phyloP scores from a whole-genome alignment of 2,797 vertebrate genomes.

The Enteromius fasciolatus region DNA sequence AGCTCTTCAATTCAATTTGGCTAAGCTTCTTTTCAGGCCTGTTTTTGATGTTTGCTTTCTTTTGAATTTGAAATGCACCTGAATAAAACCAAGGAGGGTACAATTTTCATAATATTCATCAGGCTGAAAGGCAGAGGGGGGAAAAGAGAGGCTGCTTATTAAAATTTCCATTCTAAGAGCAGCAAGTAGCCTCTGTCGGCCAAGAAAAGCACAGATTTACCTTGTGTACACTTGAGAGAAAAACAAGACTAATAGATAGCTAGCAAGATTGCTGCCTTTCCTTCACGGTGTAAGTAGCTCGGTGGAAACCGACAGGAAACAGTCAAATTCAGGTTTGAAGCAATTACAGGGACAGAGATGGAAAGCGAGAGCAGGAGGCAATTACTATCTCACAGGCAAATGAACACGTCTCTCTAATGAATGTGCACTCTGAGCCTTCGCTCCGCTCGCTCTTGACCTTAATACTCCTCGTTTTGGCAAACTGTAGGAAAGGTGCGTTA shows the following conservation, averaged over 20 bases:
- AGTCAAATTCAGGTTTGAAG: constrained; percentile 23
- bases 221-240: constrained; percentile 17
- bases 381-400: constrained; percentile 47
- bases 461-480: constrained; percentile 11
- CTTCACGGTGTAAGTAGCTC: constrained; percentile 9
- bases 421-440: not conserved
- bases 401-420: constrained; percentile 39
- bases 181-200: constrained; percentile 13
- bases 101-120: constrained; percentile 33
- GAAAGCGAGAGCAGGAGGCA: constrained; percentile 32
- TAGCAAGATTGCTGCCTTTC: constrained; percentile 19
- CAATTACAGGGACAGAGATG: constrained; percentile 48
- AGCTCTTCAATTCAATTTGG: constrained; percentile 20
- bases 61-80: constrained; percentile 35
- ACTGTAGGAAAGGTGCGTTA: not conserved
- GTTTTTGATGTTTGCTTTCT: constrained; percentile 39
- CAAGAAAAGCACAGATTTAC: constrained; percentile 20
- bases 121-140: constrained; percentile 11
- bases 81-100: constrained; percentile 1
- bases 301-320: constrained; percentile 9
- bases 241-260: constrained; percentile 25
- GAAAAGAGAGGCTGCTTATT: constrained; percentile 37
- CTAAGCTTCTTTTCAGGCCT: constrained; percentile 31
- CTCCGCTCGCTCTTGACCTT: constrained; percentile 27
- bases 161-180: constrained; percentile 44